A percentile compares a stretch with the other conserved stretches of the same genome.
These are phyloP conservation scores for Aphelenchoides fujianensis DNA, from an alignment of 1,140 invertebrate genomes.

Conservation along the genomic window DNA sequence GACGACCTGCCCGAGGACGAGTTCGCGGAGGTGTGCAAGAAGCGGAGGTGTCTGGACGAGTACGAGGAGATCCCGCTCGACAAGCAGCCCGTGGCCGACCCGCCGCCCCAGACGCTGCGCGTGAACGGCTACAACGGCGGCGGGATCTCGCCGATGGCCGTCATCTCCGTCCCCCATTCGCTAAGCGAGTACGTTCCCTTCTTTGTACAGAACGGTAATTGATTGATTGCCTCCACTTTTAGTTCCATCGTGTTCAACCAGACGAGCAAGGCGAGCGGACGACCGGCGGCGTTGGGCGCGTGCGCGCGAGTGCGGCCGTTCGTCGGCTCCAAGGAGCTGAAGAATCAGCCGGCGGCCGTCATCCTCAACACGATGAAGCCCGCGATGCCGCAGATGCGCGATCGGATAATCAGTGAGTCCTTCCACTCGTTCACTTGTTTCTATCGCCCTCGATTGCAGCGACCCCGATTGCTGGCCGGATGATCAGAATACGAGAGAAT, in stretches of 20 bases:
- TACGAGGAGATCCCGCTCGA: neutral
- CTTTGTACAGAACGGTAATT: neutral
- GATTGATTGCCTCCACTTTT: neutral
- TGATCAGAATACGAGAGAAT: too few species aligned
- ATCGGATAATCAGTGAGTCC: too few species aligned
- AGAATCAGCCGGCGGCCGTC: too few species aligned
- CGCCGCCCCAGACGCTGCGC: neutral
- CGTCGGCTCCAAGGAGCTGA: neutral
- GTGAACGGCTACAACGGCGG: neutral
- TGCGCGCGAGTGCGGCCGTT: neutral
- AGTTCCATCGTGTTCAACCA: neutral
- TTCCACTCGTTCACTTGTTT: too few species aligned
- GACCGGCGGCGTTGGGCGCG: neutral
- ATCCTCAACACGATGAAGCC: too few species aligned
- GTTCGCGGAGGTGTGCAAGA: neutral
- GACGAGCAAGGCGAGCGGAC: neutral
- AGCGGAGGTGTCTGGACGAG: neutral
- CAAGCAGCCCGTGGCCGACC: neutral
- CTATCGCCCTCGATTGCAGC: too few species aligned
- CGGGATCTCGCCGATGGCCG: neutral
- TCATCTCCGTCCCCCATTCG: neutral
- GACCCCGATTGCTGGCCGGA: too few species aligned
- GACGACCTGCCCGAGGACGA: neutral
- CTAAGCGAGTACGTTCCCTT: neutral
- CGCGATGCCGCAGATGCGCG: too few species aligned